phyloP scores from a whole-genome alignment of 2,888 invertebrate species.

The Cryptocephalus primarius region DNA sequence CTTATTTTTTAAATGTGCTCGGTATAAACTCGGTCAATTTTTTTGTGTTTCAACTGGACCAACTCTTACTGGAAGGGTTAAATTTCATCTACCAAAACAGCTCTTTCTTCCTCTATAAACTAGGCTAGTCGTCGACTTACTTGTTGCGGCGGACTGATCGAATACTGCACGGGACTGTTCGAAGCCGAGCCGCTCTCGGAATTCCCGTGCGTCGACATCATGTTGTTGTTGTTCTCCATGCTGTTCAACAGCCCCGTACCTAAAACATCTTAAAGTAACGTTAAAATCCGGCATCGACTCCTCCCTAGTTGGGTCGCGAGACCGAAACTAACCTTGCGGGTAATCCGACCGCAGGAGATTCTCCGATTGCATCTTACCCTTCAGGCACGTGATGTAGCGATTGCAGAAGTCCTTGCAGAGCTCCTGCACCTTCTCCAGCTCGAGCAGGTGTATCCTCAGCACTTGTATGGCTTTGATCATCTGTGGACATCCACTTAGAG shows the following conservation, averaged over 20 bases:
- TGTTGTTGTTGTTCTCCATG: constrained; percentile 38
- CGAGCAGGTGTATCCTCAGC: constrained; percentile 80
- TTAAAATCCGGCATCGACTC: background rate
- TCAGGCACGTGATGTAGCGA: constrained; percentile 81
- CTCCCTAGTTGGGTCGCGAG: no score
- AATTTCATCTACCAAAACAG: no score
- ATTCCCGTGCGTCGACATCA: constrained; percentile 36
- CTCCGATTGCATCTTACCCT: constrained; percentile 84
- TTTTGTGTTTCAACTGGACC: no score
- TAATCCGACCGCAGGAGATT: constrained; percentile 74
- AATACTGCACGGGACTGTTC: constrained; percentile 39
- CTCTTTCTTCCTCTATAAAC: no score
- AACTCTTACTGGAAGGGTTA: no score
- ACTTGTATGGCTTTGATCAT: constrained; percentile 86
- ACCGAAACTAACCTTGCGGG: constrained; percentile 41
- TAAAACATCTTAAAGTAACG: constrained; percentile 28
- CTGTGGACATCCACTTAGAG: constrained; percentile 33
- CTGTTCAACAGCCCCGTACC: constrained; percentile 36
- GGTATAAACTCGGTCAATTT: no score
- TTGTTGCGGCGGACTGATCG: constrained; percentile 34
- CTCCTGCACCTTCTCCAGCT: constrained; percentile 90
- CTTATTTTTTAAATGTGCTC: no score
- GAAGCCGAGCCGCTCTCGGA: constrained; percentile 39
- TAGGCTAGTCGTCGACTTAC: constrained; percentile 23
- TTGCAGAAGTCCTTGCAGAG: constrained; percentile 91